phyloP scores from a whole-genome alignment of 1,140 invertebrate genomes.

The Hydropsyche tenuis region DNA sequence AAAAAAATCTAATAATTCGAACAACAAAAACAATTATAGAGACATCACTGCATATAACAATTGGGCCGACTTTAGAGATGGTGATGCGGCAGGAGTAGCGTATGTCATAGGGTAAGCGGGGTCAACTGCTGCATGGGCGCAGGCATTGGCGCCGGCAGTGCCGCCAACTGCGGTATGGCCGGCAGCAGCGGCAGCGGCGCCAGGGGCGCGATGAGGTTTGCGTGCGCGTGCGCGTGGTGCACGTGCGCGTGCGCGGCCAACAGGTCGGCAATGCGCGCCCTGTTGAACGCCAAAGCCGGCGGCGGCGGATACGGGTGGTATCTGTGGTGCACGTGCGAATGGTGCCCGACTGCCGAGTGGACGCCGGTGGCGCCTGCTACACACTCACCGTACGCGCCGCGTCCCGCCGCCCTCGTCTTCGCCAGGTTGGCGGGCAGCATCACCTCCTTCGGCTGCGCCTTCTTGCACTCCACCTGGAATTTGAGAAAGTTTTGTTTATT shows the following conservation, averaged over 20 bases:
- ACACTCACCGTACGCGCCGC: conserved; percentile 95
- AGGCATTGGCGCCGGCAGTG: conserved; percentile 52
- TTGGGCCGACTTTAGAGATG: conserved; percentile 50
- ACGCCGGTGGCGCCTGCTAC: conserved; percentile 63
- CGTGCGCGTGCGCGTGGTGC: conserved; percentile 55
- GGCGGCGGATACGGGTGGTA: conserved; percentile 62
- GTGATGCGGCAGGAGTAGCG: conserved; percentile 59
- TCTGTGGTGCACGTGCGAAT: conserved; percentile 66
- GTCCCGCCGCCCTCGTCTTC: conserved; percentile 89
- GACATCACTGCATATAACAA: no score
- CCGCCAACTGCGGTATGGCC: conserved; percentile 58
- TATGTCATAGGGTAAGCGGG: conserved; percentile 72
- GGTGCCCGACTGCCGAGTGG: conserved; percentile 70
- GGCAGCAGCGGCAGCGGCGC: conserved; percentile 55
- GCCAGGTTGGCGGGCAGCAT: conserved; percentile 95
- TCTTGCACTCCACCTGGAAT: conserved; percentile 98
- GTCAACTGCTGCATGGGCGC: conserved; percentile 55
- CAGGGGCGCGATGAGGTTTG: conserved; percentile 58
- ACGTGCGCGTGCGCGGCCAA: conserved; percentile 52
- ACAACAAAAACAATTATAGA: no score
- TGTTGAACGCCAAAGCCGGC: conserved; percentile 54
- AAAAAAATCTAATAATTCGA: neutral
- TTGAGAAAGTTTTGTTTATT: no score
- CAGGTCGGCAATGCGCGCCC: conserved; percentile 61
- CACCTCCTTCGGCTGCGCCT: conserved; percentile 99